Conservation (phyloP, 2,797 vertebrate species). For the Clarias laeviceps region DNA sequence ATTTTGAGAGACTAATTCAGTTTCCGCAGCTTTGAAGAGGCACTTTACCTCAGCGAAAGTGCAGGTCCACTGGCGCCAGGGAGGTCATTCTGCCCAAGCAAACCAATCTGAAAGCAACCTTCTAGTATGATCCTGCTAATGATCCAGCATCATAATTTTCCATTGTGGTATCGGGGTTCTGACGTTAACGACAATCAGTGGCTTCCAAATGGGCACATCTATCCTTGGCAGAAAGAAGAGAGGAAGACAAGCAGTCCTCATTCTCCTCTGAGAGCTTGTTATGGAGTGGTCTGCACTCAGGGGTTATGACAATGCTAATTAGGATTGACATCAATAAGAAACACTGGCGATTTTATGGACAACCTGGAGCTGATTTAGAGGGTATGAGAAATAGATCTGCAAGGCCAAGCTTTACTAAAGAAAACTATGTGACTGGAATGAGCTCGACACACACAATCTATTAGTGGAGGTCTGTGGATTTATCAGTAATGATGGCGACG, state of each 20-base stretch:
- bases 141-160: conserved; percentile 8
- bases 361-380: conserved; percentile 64
- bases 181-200: conserved; percentile 74
- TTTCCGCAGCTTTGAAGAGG: conserved; percentile 34
- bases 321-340: conserved; percentile 78
- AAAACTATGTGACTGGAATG: conserved; percentile 3
- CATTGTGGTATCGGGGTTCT: conserved; percentile 40
- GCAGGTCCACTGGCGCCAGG: conserved; percentile 22
- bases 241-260: conserved; percentile 64
- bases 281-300: conserved; percentile 76
- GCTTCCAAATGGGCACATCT: conserved; percentile 83
- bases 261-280: conserved; percentile 87
- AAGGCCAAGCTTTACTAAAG: background rate
- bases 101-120: conserved; percentile 54
- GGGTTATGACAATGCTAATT: conserved; percentile 80
- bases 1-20: conserved; percentile 33
- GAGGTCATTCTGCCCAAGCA: conserved; percentile 36
- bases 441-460: background rate
- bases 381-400: conserved; percentile 60
- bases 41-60: conserved; percentile 25
- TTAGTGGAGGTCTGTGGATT: background rate
- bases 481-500: background rate
- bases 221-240: conserved; percentile 59
- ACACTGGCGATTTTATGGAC: conserved; percentile 41
- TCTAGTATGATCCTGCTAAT: conserved; percentile 21